phyloP scores from a whole-genome alignment of 2,888 invertebrate species.

The Drosophila sordidula region DNA sequence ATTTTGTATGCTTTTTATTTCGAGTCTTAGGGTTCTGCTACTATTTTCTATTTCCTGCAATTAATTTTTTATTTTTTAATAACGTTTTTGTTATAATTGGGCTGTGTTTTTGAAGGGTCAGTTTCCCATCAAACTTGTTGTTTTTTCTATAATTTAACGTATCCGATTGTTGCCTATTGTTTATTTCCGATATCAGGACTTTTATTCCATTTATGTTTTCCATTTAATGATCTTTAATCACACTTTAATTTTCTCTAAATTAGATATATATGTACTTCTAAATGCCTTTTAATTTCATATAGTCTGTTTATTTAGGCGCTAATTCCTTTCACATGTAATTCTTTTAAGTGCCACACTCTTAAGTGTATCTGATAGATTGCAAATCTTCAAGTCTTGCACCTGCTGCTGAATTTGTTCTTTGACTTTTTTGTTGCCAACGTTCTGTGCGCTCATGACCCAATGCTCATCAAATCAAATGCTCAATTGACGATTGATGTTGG shows the following conservation, averaged over 20 bases:
- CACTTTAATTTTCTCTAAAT: neutral
- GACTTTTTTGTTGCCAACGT: slow-evolving; percentile 2
- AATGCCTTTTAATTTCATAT: neutral
- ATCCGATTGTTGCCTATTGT: no score
- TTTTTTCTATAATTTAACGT: neutral
- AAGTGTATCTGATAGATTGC: slow-evolving; percentile 13
- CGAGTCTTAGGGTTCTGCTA: neutral
- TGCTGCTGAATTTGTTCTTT: slow-evolving; percentile 15
- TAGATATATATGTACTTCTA: neutral
- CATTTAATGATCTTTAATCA: neutral
- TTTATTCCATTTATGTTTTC: no score
- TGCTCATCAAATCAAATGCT: slow-evolving; percentile 41
- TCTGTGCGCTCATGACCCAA: slow-evolving; percentile 38
- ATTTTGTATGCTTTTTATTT: no score
- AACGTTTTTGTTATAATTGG: neutral
- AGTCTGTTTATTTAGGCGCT: neutral
- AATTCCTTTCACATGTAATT: neutral
- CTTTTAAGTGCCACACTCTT: neutral
- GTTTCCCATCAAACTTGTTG: no score
- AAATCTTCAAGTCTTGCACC: slow-evolving; percentile 26
- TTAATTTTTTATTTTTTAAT: neutral
- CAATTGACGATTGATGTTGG: slow-evolving; percentile 52
- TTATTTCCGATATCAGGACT: neutral
- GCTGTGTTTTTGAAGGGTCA: no score
- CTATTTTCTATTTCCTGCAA: neutral